These are phyloP conservation scores for Samia ricini DNA, from an alignment of 1,140 invertebrate genomes.

Conservation along the genomic window DNA sequence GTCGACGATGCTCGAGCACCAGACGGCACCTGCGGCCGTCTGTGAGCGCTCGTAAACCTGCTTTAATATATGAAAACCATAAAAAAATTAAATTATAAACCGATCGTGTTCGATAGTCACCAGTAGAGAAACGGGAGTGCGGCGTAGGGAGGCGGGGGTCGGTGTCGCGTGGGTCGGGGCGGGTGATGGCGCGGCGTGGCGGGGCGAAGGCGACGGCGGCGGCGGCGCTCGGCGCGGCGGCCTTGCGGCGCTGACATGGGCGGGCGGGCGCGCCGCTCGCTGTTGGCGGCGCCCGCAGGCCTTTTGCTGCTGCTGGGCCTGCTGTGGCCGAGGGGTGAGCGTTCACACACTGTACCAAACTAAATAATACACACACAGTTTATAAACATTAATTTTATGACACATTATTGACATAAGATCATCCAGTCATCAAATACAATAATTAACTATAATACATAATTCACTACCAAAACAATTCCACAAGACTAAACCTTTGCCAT, in stretches of 20 bases:
- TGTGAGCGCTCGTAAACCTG: conserved; percentile 62
- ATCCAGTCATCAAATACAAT: no score
- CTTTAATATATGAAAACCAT: conserved; percentile 69
- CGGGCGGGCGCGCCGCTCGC: conserved; percentile 65
- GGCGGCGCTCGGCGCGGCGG: conserved; percentile 61
- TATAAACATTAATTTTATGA: no score
- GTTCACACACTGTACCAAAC: no score
- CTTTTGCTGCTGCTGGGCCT: conserved; percentile 70
- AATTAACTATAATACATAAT: no score
- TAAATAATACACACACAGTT: no score
- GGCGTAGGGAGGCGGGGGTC: conserved; percentile 54
- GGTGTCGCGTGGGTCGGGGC: conserved; percentile 47
- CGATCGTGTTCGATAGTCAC: conserved; percentile 59
- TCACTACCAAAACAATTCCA: no score
- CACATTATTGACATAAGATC: no score
- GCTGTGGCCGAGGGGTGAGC: conserved; percentile 66
- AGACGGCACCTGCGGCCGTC: conserved; percentile 68
- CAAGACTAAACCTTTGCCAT: no score
- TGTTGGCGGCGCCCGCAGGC: conserved; percentile 68
- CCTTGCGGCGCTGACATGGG: conserved; percentile 71
- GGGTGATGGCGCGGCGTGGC: conserved; percentile 54
- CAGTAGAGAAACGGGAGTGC: conserved; percentile 60
- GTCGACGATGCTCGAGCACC: conserved; percentile 64
- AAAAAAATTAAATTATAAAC: conserved; percentile 58
- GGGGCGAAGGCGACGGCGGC: conserved; percentile 35